Evolutionary conservation across 2,113 vertebrate genomes (phyloP), one percentile per base, ranked within the genome.

Genomic region (Xerus inauris): DNA sequence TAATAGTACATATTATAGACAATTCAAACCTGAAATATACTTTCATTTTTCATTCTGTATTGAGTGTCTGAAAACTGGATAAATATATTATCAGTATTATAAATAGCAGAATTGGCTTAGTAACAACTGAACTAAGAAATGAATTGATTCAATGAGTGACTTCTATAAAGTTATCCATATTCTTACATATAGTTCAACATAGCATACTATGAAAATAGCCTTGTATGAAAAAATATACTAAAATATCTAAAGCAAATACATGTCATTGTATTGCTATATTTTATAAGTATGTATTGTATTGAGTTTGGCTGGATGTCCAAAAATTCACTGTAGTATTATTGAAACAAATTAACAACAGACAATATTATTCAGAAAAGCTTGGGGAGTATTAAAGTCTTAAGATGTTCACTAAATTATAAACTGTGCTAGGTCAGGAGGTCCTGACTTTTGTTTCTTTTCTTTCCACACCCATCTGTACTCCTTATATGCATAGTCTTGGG

Each of bases 31-130:
- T 54, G 19, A 92, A n/a, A 65, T 77, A 5, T 38, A 71, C 75
- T 26, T 93, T 64, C 67, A 81, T 71, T 26, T 81, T 93, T 64
- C 22, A 89, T 77, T 95, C 17, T 82, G 24, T 89, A 51, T 59
- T 85, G 16, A 65, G 20, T 67, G 3, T 89, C 67, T 89, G 24
- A 93, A 89, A 59, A 89, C 40, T 73, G 26, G 14, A 19, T 13
- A 89, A 64, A n/a, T n/a, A n/a, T n/a, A n/a, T n/a, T n/a, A n/a
- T n/a, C n/a, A 75, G 71, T 69, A 24, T 30, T 84, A 73, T n/a
- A 93, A 80, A 57, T 62, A 76, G 7, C 62, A 86, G 49, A 65
- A 77, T 77, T 38, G 28, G 7, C 8, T 65, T 45, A 54, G 11
- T 59, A 73, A 89, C 24, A 76, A 26, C 26, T 13, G 89, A 77